Base-by-base conservation (phyloP, 2,888 invertebrate genomes). In the Cataglyphis altisquamis region DNA sequence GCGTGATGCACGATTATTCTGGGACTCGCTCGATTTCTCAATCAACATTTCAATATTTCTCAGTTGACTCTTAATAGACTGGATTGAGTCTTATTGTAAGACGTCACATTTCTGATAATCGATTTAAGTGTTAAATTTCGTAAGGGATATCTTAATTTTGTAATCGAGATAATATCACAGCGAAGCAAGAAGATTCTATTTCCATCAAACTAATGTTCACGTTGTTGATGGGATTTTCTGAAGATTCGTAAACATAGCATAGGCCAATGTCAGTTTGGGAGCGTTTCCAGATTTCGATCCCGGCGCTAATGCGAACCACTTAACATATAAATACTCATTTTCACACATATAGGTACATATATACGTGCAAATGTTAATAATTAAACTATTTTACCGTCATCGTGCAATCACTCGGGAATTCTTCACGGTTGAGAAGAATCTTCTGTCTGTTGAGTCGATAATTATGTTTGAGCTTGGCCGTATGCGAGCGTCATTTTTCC, bases 281-380 rank as follows among this genome's bases (percentile, higher is more conserved):
- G 57, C 55, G 18, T 55, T 55, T 25, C 32, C 3, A 72, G 55
- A 68, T 55, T 68, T 12, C 29, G 68, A 70, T 39, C 6, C 15
- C 25, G 18, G 29, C 41, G 62, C 25, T 73, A 73, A 41, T 21
- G 29, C 29, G 62, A 3, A n/a, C 29, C 15, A n/a, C 25, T n/a
- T 77, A 55, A 67, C 55, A 15, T 15, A n/a, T 21, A 52, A 75
- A 64, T n/a, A 75, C 21, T 55, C n/a, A 39, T 12, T 55, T 77
- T 77, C 52, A 29, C 52, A 29, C 52, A 29, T 15, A 10, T 48
- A 45, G 32, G 45, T 67, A 75, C 41, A 18, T 15, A 10, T 15
- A n/a, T 29, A 74, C 3, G n/a, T 18, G 36, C 32, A 48, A 62
- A 63, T 63, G 25, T 18, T 77, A 77, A 55, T 39, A 77, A 55